These are phyloP conservation scores for Pomatorhinus ruficollis DNA, from an alignment of 2,113 vertebrate species.

Conservation along the genomic window DNA sequence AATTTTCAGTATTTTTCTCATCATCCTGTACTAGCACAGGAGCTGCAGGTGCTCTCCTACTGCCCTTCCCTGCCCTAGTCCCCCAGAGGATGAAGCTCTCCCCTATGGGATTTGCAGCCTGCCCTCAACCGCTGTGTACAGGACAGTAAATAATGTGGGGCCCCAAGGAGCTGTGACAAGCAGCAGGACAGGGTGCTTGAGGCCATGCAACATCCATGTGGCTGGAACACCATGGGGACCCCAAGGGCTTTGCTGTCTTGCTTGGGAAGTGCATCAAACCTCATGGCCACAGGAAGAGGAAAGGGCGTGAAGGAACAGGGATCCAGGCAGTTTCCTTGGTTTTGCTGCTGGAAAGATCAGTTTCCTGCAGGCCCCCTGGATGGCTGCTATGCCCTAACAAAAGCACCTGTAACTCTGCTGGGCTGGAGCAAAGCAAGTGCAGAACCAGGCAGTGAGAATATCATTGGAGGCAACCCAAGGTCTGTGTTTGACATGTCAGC, in stretches of 20 bases:
- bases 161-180: accelerated
- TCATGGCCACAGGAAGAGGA: neutral
- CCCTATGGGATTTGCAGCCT: neutral
- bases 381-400: neutral
- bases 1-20: neutral
- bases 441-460: neutral
- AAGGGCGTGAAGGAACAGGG: neutral
- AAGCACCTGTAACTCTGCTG: neutral
- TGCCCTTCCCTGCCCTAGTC: neutral
- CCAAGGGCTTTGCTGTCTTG: neutral
- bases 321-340: neutral
- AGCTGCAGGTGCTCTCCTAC: neutral
- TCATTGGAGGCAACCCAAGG: neutral
- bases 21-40: neutral
- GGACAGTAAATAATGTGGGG: neutral
- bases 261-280: neutral
- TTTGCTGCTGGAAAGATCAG: neutral
- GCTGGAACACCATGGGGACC: neutral
- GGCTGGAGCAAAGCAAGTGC: neutral
- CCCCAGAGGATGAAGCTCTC: accelerated
- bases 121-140: accelerated
- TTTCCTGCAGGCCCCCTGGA: accelerated
- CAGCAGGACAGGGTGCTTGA: neutral
- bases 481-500: neutral
- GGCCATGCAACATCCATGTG: neutral